Evolutionary conservation across 2,888 invertebrate genomes (phyloP), one percentile per base, ranked within the genome.

Genomic region (Argyresthia goedartella): DNA sequence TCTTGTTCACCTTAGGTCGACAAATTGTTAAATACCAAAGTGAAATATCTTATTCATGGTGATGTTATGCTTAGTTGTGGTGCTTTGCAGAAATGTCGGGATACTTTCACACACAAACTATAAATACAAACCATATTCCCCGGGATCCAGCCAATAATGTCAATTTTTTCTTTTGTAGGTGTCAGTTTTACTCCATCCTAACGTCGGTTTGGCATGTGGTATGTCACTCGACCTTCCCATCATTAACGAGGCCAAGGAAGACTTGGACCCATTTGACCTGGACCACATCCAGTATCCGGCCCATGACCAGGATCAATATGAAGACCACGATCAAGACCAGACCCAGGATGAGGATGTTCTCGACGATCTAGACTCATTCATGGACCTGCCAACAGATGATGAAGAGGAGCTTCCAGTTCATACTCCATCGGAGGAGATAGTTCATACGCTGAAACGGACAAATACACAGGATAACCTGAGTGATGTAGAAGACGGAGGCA

Each of bases 141-240:
- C n/a, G n/a, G n/a, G n/a, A n/a, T n/a, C n/a, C n/a, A n/a, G 6
- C 25, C 6, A 25, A 25, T 25, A 25, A 25, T 25, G 25, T 25
- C 25, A 25, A 25, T 6, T 25, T 25, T 25, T 25, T 25, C 10
- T 8, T 39, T 57, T 58, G 39, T 60, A 84, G 84, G 77, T 84
- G 0, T 84, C 84, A 4, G 73, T 81, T 4, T 57, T 84, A 8
- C 64, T 84, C 0, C 81, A 84, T 49, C 81, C 81, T 0, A 71
- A 72, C 54, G 67, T 77, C 1, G 64, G 25, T 6, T 4, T 79
- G 0, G 63, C 64, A 0, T 71, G 76, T 13, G 81, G 81, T 0
- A 66, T 71, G 1, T 82, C 82, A 0, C 62, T 81, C 1, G 81
- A 82, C 54, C 57, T 82, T 35, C 81, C 81, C 0, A 74, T 73